Conservation (phyloP, 2,113 vertebrate species). For the Crotophaga sulcirostris region DNA sequence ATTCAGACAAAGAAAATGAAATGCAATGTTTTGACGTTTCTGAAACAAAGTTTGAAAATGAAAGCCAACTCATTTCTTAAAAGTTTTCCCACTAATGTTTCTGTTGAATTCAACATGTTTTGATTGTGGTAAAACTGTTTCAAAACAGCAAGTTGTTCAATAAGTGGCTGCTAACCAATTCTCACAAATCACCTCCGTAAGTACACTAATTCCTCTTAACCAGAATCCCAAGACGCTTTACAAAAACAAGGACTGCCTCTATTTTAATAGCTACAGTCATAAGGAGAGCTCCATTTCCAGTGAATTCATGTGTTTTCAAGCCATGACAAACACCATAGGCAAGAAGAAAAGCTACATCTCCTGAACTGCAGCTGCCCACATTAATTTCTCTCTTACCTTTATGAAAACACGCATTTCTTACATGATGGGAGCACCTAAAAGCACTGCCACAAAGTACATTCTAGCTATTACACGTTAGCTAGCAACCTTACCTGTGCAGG, state of each 20-base stretch:
- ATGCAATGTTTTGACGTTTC: background rate
- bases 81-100: background rate
- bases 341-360: background rate
- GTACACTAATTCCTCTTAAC: background rate
- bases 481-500: background rate
- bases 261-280: background rate
- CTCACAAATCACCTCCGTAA: background rate
- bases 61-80: background rate
- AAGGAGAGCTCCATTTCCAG: background rate
- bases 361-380: background rate
- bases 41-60: background rate
- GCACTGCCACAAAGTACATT: background rate
- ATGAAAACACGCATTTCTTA: background rate
- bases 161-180: background rate
- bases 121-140: background rate
- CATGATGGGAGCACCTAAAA: background rate
- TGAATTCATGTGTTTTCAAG: background rate
- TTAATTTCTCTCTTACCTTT: background rate
- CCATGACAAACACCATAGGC: background rate
- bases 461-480: background rate
- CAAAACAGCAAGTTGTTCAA: background rate
- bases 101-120: background rate
- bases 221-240: background rate
- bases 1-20: background rate
- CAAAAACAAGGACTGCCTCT: background rate